Evolutionary conservation across 2,888 invertebrate genomes (phyloP).

Genomic region (Hirtodrosophila trivittata): DNA sequence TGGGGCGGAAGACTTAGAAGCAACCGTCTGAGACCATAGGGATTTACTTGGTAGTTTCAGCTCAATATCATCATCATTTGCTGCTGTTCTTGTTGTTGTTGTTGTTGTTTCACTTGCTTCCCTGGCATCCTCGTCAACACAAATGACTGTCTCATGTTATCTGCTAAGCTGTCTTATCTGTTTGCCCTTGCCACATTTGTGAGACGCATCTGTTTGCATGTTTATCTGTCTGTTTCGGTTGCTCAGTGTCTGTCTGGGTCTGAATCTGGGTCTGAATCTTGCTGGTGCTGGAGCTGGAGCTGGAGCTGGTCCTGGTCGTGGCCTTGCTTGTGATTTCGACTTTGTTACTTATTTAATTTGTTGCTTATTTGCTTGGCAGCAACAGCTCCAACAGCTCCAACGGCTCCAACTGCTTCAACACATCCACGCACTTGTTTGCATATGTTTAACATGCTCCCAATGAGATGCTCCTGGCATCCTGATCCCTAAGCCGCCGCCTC

Average conservation of each 20-base stretch:
- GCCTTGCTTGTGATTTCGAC: slow-evolving; percentile 55
- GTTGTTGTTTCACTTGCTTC: slow-evolving; percentile 12
- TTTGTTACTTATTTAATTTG: slow-evolving; percentile 79
- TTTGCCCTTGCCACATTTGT: slow-evolving; percentile 38
- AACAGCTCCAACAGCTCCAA: slow-evolving; percentile 23
- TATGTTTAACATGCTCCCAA: slow-evolving; percentile 68
- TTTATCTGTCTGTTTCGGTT: slow-evolving; percentile 41
- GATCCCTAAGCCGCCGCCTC: background rate
- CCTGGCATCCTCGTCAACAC: slow-evolving; percentile 67
- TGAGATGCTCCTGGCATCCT: slow-evolving; percentile 13
- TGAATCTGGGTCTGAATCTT: slow-evolving; percentile 4
- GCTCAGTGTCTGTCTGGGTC: slow-evolving; percentile 3
- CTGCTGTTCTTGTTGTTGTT: slow-evolving; percentile 15
- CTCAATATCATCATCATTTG: slow-evolving; percentile 33
- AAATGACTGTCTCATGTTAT: slow-evolving; percentile 80
- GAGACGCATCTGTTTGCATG: slow-evolving; percentile 52
- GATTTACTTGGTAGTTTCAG: slow-evolving; percentile 44
- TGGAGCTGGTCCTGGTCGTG: background rate
- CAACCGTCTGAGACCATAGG: slow-evolving; percentile 32
- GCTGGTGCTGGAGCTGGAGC: background rate
- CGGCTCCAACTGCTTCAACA: slow-evolving; percentile 36
- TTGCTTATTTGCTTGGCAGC: slow-evolving; percentile 69
- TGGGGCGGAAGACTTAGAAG: too few species aligned
- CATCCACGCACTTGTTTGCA: slow-evolving; percentile 71
- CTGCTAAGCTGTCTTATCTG: slow-evolving; percentile 77